These are phyloP conservation scores for Cremastinae sp. DNA, from an alignment of 2,888 invertebrate species.

Conservation along the genomic window DNA sequence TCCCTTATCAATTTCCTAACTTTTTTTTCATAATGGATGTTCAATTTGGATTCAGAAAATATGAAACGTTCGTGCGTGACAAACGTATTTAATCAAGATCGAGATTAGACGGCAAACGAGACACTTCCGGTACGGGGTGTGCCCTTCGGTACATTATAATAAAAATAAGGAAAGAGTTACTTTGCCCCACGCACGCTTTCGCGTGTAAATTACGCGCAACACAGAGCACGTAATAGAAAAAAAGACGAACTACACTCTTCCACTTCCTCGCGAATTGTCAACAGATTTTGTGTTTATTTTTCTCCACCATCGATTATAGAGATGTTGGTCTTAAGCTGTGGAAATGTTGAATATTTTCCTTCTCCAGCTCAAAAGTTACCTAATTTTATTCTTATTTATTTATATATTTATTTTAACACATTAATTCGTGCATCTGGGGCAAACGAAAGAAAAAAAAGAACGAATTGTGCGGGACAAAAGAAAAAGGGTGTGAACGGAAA, in stretches of 20 bases:
- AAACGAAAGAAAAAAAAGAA: neutral
- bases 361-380: neutral
- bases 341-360: slow-evolving; percentile 1
- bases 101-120: too few species aligned
- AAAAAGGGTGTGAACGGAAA: too few species aligned
- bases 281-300: slow-evolving; percentile 2
- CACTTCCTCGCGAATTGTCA: too few species aligned
- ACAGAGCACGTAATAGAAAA: neutral
- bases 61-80: neutral
- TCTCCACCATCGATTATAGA: neutral
- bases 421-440: neutral
- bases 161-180: neutral
- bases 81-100: too few species aligned
- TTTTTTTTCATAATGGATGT: too few species aligned
- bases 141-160: neutral
- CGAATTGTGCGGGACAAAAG: neutral
- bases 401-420: slow-evolving; percentile 12
- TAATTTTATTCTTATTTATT: slow-evolving; percentile 9
- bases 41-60: too few species aligned
- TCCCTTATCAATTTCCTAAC: too few species aligned
- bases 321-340: slow-evolving; percentile 5
- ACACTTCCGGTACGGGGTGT: neutral
- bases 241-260: too few species aligned
- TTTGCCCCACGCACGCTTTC: slow-evolving; percentile 2
- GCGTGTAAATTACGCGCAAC: slow-evolving; percentile 15